Evolutionary conservation across 2,888 invertebrate species (phyloP).

Genomic region (Onthophagus sagittarius): DNA sequence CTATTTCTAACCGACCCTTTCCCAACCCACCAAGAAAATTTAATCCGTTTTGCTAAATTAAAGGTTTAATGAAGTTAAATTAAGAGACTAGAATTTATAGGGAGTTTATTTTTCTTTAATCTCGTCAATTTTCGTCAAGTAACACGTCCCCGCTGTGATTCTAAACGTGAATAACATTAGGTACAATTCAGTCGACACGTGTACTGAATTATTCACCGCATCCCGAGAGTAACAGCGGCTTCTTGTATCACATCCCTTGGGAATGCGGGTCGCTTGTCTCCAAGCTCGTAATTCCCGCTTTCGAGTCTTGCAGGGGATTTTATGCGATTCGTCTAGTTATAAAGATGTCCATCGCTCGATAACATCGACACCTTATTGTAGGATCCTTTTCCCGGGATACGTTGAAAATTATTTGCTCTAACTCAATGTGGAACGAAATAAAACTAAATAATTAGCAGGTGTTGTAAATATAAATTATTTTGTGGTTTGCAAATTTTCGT

Average conservation of each 20-base stretch:
- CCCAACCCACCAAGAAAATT: background rate
- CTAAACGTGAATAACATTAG: conserved; percentile 4
- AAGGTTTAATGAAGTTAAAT: background rate
- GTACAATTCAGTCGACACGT: conserved; percentile 6
- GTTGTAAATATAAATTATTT: background rate
- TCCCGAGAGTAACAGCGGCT: background rate
- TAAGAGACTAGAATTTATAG: background rate
- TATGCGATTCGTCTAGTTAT: background rate
- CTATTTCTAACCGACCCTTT: background rate
- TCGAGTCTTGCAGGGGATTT: background rate
- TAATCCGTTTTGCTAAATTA: background rate
- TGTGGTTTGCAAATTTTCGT: background rate
- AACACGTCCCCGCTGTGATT: background rate
- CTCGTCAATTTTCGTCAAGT: background rate
- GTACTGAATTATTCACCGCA: conserved; percentile 8
- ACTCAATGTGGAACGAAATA: background rate
- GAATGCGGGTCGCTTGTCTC: background rate
- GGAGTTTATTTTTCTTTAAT: background rate
- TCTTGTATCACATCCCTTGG: background rate
- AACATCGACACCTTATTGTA: background rate
- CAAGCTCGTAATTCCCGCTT: background rate
- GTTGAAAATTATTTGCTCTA: background rate
- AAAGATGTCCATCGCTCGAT: background rate
- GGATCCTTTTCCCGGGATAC: background rate
- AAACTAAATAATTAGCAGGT: no score